Conservation (phyloP, 2,113 vertebrate species). For the Tetraodon nigroviridis region DNA sequence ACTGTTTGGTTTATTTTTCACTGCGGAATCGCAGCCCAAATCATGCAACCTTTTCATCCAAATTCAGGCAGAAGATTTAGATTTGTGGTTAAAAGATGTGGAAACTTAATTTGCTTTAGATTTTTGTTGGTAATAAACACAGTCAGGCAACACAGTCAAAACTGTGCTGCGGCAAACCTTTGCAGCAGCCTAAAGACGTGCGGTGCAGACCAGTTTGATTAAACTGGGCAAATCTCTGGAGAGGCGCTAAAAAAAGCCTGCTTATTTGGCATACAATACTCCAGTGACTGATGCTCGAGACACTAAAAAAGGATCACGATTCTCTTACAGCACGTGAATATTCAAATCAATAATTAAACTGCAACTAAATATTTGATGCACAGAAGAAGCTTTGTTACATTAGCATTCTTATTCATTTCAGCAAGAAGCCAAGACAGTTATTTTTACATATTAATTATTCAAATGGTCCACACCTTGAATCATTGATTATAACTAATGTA, state of each 20-base stretch:
- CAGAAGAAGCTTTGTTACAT: slow-evolving; percentile 9
- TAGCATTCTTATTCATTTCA: slow-evolving; percentile 27
- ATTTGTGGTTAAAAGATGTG: background rate
- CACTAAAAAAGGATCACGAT: slow-evolving; percentile 10
- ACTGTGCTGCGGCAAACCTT: slow-evolving; percentile 14
- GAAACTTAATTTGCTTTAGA: too few relatives aligned
- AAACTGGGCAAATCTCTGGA: slow-evolving; percentile 21
- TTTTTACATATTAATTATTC: slow-evolving; percentile 36
- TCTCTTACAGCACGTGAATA: slow-evolving; percentile 29
- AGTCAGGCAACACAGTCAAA: background rate
- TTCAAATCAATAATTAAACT: slow-evolving; percentile 29
- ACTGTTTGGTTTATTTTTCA: too few relatives aligned
- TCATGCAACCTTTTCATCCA: too few relatives aligned
- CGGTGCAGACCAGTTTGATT: slow-evolving; percentile 27
- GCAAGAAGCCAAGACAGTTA: slow-evolving; percentile 7
- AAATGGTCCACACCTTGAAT: slow-evolving; percentile 30
- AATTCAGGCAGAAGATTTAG: too few relatives aligned
- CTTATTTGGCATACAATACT: slow-evolving; percentile 28
- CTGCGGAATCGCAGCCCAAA: too few relatives aligned
- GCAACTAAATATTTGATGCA: slow-evolving; percentile 27
- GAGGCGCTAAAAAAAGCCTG: slow-evolving; percentile 14
- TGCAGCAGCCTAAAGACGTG: slow-evolving; percentile 5
- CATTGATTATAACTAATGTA: slow-evolving; percentile 38
- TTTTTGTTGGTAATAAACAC: too few relatives aligned
- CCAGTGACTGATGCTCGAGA: slow-evolving; percentile 14